Evolutionary conservation across 1,140 invertebrate species (phyloP).

Genomic region (Brachionus angularis): DNA sequence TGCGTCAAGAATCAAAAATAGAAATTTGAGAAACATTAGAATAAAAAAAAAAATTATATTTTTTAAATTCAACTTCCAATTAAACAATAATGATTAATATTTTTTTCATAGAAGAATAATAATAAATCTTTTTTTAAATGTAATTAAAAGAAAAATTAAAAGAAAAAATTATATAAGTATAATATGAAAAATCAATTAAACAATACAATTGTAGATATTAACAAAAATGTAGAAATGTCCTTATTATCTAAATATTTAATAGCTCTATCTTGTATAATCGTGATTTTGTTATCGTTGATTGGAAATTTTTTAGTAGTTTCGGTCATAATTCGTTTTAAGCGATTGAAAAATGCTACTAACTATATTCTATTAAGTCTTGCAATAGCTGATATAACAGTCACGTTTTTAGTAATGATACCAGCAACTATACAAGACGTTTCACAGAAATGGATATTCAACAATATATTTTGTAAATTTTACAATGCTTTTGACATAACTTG

Average conservation of each 20-base stretch:
- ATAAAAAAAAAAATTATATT: no score
- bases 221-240: background rate
- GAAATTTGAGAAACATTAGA: no score
- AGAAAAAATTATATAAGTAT: no score
- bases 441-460: slow-evolving; percentile 34
- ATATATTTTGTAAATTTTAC: slow-evolving; percentile 42
- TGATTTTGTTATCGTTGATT: slow-evolving; percentile 35
- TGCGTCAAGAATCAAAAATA: no score
- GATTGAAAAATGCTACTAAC: slow-evolving; percentile 64
- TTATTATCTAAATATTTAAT: background rate
- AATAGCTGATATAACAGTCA: slow-evolving; percentile 81
- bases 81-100: no score
- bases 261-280: slow-evolving; percentile 11
- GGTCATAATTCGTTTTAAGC: slow-evolving; percentile 3
- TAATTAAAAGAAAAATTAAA: no score
- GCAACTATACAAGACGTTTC: slow-evolving; percentile 27
- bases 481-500: slow-evolving; percentile 39
- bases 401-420: slow-evolving; percentile 67
- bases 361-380: slow-evolving; percentile 86
- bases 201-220: no score
- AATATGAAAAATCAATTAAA: no score
- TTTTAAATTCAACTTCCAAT: no score
- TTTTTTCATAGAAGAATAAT: no score
- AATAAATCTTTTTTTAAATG: no score
- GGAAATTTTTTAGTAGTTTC: slow-evolving; percentile 35